Percentiles rank a stretch among this genome's conserved stretches.
These are phyloP conservation scores for Lordiphosa fenestrarum DNA, from an alignment of 2,888 invertebrate species.

Conservation along the genomic window DNA sequence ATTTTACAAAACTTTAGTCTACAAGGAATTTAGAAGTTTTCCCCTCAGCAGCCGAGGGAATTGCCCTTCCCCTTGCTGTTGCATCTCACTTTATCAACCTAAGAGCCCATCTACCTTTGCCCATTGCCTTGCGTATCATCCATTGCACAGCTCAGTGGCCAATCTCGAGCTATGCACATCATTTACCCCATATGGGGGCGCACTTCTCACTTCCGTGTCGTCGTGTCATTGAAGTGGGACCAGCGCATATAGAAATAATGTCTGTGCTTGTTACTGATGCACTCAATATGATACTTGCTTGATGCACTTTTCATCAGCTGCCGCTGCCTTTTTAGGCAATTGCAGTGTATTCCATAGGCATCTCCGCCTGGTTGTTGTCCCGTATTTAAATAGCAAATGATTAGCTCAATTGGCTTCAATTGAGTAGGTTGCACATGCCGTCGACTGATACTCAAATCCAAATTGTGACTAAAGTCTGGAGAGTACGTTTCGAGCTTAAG, in stretches of 20 bases:
- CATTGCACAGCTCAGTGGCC: too few relatives aligned
- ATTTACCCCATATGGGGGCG: slow-evolving; percentile 5
- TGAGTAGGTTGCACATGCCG: slow-evolving; percentile 66
- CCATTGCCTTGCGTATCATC: not conserved
- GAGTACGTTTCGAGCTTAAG: not conserved
- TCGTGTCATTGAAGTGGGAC: slow-evolving; percentile 2
- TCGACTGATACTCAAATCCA: slow-evolving; percentile 59
- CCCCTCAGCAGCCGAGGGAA: too few relatives aligned
- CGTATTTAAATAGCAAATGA: slow-evolving; percentile 72
- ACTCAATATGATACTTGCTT: too few relatives aligned
- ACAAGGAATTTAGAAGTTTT: too few relatives aligned
- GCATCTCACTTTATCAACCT: too few relatives aligned
- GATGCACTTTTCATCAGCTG: slow-evolving; percentile 8
- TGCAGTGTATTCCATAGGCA: not conserved
- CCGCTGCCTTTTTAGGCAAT: not conserved
- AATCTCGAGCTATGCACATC: not conserved
- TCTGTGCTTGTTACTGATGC: slow-evolving; percentile 3
- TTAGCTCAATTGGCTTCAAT: slow-evolving; percentile 79
- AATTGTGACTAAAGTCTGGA: slow-evolving; percentile 9
- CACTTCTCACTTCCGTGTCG: slow-evolving; percentile 13
- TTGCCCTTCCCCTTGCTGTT: too few relatives aligned
- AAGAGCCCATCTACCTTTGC: slow-evolving; percentile 2
- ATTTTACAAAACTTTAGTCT: too few relatives aligned
- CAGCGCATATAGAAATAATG: not conserved
- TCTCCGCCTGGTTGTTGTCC: slow-evolving; percentile 32